Evolutionary conservation across 2,888 invertebrate genomes (phyloP), one percentile per base, ranked within the genome.

Genomic region (Apodemia mormo): DNA sequence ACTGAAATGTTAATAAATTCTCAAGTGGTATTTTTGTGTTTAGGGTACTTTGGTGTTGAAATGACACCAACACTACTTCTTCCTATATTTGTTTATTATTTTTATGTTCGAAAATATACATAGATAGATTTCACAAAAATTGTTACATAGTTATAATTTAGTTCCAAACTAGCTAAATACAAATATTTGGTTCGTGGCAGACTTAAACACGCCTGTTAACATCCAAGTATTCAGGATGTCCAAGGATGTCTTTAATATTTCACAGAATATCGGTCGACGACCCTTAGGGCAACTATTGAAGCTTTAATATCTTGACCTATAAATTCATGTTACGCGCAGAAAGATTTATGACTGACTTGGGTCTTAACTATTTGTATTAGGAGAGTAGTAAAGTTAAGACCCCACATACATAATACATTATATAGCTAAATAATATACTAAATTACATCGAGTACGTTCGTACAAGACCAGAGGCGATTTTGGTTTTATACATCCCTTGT

Each of bases 261-360:
- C 14, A 14, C 33, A 6, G 33, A 33, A 61, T 6, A 61, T 61
- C 61, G 33, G 61, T 14, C 61, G 61, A 9, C 56, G 56, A 33
- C 61, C 61, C 61, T 14, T 14, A 12, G 33, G 61, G 61, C 61
- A 33, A 33, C 61, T 14, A 61, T 61, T 33, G 61, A 30, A 61
- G 61, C 61, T 61, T 52, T 61, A 61, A 61, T 61, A 61, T 61
- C 61, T 61, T 33, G 61, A 61, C 61, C 61, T 61, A 61, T 61
- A 61, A 61, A 61, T 61, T 61, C 61, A 61, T 30, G 61, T 61
- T 61, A 33, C 61, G 61, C 14, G 14, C 33, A 33, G 30, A 61
- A 61, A 61, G 61, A 61, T 61, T 61, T 61, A 61, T 61, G 33
- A 61, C 33, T 61, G 61, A 61, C 61, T 61, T 61, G 61, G 61